Percentiles rank a stretch among this genome's conserved stretches.
phyloP scores from a whole-genome alignment of 2,797 vertebrate genomes.

The Gymnopithys bicolor region DNA sequence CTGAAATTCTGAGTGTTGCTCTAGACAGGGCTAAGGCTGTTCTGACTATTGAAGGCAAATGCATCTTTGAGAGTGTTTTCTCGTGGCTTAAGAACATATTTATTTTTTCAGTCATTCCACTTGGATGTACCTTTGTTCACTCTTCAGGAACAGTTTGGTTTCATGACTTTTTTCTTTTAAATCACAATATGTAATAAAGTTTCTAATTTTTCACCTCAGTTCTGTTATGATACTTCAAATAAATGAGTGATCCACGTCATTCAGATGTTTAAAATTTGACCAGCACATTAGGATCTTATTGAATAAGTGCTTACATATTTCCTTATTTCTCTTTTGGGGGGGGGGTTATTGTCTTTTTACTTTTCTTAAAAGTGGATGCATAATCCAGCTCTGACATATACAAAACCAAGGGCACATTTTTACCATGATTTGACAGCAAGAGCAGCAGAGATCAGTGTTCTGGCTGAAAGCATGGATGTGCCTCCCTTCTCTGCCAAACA shows the following conservation, averaged over 20 bases:
- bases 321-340: neutral
- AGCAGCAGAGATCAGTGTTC: neutral
- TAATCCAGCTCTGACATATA: neutral
- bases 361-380: neutral
- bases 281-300: neutral
- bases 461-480: neutral
- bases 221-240: neutral
- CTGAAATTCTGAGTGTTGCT: conserved; percentile 1
- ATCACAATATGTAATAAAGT: neutral
- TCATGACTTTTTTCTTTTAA: neutral
- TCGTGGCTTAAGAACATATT: neutral
- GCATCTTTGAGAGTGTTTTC: neutral
- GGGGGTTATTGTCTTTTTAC: neutral
- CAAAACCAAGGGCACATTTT: neutral
- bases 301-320: neutral
- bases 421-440: neutral
- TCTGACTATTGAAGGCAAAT: neutral
- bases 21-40: conserved; percentile 6
- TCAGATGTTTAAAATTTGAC: neutral
- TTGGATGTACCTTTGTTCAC: neutral
- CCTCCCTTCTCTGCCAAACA: neutral
- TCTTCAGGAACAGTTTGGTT: neutral
- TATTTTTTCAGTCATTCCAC: conserved; percentile 18
- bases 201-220: neutral
- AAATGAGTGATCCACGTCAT: neutral